A percentile compares a stretch with the other conserved stretches of the same genome.
Evolutionary conservation across 2,113 vertebrate species (phyloP).

Genomic region (Sylvia atricapilla): DNA sequence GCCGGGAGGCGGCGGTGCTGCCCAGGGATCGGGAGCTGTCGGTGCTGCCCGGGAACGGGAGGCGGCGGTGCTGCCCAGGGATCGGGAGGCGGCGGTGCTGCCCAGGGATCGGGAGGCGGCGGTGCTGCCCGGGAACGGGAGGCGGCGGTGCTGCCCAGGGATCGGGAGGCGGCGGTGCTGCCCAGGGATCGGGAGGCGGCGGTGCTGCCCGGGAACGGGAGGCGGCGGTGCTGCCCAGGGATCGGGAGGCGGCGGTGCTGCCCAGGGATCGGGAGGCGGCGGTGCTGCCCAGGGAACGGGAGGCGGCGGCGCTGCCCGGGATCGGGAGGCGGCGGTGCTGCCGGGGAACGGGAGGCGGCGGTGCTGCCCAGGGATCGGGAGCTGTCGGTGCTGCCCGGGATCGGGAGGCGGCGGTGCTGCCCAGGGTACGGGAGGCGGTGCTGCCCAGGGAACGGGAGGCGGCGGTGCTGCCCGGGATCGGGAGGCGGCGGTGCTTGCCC

Average conservation of each 20-base stretch:
- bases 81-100: not conserved
- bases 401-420: not conserved
- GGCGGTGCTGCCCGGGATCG: not conserved
- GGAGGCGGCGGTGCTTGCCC: not conserved
- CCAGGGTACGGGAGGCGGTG: not conserved
- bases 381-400: not conserved
- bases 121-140: not conserved
- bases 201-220: not conserved
- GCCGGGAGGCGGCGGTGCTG: conserved; percentile 48
- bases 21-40: not conserved
- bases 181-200: not conserved
- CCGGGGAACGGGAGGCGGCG: conserved; percentile 1
- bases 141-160: not conserved
- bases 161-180: not conserved
- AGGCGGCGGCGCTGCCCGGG: not conserved
- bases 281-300: not conserved
- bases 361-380: not conserved
- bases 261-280: not conserved
- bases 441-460: not conserved
- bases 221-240: not conserved
- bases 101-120: not conserved
- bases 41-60: not conserved
- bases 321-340: not conserved
- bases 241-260: not conserved
- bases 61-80: not conserved